phyloP scores from a whole-genome alignment of 2,113 vertebrate species.

The Pollachius pollachius region DNA sequence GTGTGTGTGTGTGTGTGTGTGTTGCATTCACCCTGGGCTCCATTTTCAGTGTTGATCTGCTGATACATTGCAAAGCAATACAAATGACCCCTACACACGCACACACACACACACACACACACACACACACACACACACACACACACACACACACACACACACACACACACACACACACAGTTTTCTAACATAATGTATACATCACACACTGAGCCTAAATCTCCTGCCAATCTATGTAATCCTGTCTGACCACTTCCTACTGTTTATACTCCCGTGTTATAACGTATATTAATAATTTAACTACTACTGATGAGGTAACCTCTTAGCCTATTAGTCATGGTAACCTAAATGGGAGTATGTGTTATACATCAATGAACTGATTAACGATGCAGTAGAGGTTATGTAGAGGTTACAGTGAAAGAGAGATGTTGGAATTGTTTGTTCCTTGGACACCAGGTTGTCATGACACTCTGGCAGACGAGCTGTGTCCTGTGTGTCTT shows the following conservation, averaged over 20 bases:
- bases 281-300: too few species aligned
- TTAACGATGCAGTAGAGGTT: too few species aligned
- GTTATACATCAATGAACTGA: too few species aligned
- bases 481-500: constrained; percentile 1
- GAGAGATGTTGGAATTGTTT: not conserved
- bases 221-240: too few species aligned
- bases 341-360: too few species aligned
- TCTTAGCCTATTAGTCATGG: too few species aligned
- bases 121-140: not conserved
- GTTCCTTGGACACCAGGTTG: constrained; percentile 6
- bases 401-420: not conserved
- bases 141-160: not conserved
- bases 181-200: too few species aligned
- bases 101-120: constrained; percentile 6
- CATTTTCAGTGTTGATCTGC: constrained; percentile 47
- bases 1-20: constrained; percentile 6
- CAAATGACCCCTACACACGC: constrained; percentile 36
- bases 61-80: constrained; percentile 49
- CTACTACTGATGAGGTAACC: too few species aligned
- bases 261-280: too few species aligned
- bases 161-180: too few species aligned
- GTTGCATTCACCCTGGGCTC: constrained; percentile 16
- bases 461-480: not conserved
- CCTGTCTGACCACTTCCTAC: too few species aligned
- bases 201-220: too few species aligned